Base-by-base conservation (phyloP, 2,888 invertebrate genomes). In the Chironomus tentans region DNA sequence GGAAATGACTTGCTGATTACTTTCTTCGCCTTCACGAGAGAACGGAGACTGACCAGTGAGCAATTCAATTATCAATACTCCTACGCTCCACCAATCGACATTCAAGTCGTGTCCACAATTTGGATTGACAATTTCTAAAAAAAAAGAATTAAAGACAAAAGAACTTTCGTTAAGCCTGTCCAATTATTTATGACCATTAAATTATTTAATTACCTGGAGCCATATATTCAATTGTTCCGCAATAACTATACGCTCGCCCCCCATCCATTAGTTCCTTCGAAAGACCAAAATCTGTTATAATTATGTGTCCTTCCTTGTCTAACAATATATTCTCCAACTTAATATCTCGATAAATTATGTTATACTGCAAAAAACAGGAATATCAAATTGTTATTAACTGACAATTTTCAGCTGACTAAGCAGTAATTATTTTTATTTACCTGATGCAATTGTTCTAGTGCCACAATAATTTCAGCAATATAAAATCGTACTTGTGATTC, bases 1-100 rank as follows among this genome's bases (percentile, higher is more conserved):
- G 47, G 97, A 97, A 81, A 98, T 97, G 85, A 98, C 97, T 80
- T 94, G 92, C 83, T 97, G 97, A 1, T 93, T 92, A 84, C 97
- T 97, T 82, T 89, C 91, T 82, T 95, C 95, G 24, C 96, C 97
- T 80, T 97, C 95, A 0, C 97, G 94, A 7, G 98, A 97, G 85
- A 98, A 98, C 2, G 98, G 98, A 0, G 97, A 97, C 6, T 97
- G 96, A 74, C 98, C 98, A 0, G 97, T 98, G 76, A 98, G 85
- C 65, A 98, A 88, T 85, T 98, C 98, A 86, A 97, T 98, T 0
- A 97, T 95, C 68, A 98, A 85, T 2, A 98, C 97, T 6, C 97
- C 97, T 6, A 98, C 92, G 46, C 97, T 97, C 98, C 98, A 98
- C 98, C 98, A 98, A 86, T 98, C 98, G 5, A 97, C 98, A 71